Conservation (phyloP, 2,113 vertebrate genomes). For the Lipotes vexillifer region DNA sequence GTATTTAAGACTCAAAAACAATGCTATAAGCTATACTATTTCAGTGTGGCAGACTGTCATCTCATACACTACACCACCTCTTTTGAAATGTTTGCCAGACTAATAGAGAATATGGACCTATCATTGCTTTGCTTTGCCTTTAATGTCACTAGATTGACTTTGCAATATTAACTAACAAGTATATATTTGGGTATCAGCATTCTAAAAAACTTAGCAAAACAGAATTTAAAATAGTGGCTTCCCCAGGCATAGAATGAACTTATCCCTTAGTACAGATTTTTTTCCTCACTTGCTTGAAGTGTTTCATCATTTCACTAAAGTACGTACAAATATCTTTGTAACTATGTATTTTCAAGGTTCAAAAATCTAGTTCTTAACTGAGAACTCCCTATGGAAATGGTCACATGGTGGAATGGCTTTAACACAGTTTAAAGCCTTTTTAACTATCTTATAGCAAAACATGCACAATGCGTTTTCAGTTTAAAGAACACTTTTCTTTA, state of each 20-base stretch:
- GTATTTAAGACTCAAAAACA: background rate
- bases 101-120: background rate
- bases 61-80: no score
- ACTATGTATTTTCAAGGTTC: background rate
- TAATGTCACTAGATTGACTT: background rate
- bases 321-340: background rate
- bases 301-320: background rate
- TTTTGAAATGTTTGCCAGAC: background rate
- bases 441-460: background rate
- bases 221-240: background rate
- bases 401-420: background rate
- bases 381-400: background rate
- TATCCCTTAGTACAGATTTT: background rate
- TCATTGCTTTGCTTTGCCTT: background rate
- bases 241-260: background rate
- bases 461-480: background rate
- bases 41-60: background rate
- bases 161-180: background rate
- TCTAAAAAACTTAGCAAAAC: background rate
- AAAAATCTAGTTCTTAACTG: background rate
- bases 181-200: background rate
- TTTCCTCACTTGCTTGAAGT: background rate
- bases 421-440: background rate
- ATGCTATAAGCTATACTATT: background rate
- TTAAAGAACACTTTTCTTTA: conserved; percentile 44